Evolutionary conservation across 1,140 invertebrate genomes (phyloP).

Genomic region (Tetramorium alpestre): DNA sequence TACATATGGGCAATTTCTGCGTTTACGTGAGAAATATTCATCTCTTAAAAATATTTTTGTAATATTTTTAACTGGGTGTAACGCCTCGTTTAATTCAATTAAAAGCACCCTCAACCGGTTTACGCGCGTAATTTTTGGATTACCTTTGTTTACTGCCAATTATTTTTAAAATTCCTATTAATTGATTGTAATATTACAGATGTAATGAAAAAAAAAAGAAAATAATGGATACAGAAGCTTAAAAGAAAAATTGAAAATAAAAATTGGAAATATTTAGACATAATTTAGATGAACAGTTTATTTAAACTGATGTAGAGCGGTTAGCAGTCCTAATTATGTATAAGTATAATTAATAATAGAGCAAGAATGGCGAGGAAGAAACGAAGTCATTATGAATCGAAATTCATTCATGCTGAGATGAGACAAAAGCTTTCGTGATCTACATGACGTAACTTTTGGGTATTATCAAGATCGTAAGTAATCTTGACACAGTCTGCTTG

Average conservation of each 20-base stretch:
- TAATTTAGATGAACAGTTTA: background rate
- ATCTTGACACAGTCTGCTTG: conserved; percentile 69
- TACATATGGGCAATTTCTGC: background rate
- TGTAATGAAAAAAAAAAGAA: background rate
- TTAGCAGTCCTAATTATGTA: too few relatives aligned
- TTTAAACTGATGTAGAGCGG: background rate
- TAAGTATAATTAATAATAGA: background rate
- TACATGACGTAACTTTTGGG: conserved; percentile 26
- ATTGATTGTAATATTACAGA: background rate
- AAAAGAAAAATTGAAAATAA: background rate
- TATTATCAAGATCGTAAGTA: conserved; percentile 70
- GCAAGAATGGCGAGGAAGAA: background rate
- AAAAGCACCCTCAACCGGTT: background rate
- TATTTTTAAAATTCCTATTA: background rate
- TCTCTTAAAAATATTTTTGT: conserved; percentile 19
- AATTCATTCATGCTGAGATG: background rate
- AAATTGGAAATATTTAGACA: background rate
- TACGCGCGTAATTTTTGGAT: background rate
- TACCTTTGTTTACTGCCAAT: background rate
- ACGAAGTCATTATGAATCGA: background rate
- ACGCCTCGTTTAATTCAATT: conserved; percentile 20
- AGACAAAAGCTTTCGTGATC: conserved; percentile 29
- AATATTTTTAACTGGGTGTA: background rate
- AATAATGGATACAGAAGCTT: background rate
- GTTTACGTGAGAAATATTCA: background rate